These are phyloP conservation scores for Mylabris phalerata DNA, from an alignment of 1,140 invertebrate species.

Conservation along the genomic window DNA sequence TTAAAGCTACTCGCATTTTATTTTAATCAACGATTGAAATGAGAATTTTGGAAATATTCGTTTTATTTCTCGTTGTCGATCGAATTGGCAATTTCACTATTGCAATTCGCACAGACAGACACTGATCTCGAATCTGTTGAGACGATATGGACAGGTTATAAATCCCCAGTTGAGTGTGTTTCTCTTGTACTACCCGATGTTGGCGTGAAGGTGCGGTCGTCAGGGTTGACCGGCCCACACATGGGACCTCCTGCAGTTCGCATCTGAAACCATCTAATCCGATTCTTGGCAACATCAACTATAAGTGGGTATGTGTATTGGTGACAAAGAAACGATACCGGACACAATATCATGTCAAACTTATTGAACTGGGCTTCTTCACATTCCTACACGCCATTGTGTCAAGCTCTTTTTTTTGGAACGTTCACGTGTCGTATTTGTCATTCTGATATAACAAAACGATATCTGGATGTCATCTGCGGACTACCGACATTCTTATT, in stretches of 20 bases:
- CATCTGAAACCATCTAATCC: constrained; percentile 4
- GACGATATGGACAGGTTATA: constrained; percentile 12
- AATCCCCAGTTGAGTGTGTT: constrained; percentile 16
- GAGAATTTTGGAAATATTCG: too few species aligned
- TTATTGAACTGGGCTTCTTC: constrained; percentile 10
- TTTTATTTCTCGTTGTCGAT: too few species aligned
- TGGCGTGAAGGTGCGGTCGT: constrained; percentile 27
- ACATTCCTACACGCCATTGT: constrained; percentile 19
- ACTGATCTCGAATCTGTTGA: neutral
- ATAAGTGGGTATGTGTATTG: too few species aligned
- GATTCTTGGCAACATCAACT: constrained; percentile 1
- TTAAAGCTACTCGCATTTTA: too few species aligned
- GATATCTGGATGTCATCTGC: too few species aligned
- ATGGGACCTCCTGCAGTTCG: constrained; percentile 16
- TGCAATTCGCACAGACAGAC: too few species aligned
- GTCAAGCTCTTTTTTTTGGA: neutral
- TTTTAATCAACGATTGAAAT: too few species aligned
- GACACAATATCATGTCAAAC: too few species aligned
- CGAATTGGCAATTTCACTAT: too few species aligned
- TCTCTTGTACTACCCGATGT: constrained; percentile 20
- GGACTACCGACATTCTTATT: too few species aligned
- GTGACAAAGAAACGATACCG: too few species aligned
- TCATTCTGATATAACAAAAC: neutral
- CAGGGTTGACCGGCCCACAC: constrained; percentile 25
- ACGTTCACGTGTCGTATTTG: constrained; percentile 13